phyloP scores from a whole-genome alignment of 2,888 invertebrate species.

The Creontiades dilutus region DNA sequence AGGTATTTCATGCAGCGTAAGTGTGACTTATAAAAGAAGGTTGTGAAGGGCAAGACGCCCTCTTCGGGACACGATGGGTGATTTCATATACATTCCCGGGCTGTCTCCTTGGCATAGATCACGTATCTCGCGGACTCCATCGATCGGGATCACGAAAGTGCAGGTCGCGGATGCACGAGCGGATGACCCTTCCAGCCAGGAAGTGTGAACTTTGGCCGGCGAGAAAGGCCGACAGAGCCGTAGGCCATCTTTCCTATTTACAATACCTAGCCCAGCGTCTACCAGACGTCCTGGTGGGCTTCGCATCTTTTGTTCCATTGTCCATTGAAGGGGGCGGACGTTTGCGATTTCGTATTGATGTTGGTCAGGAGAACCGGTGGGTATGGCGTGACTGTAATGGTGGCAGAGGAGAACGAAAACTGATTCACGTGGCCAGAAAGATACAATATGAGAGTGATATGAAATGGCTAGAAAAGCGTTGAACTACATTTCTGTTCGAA shows the following conservation, averaged over 20 bases:
- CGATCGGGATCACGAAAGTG: slow-evolving; percentile 39
- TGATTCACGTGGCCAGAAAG: no score
- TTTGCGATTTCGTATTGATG: no score
- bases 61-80: background rate
- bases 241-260: slow-evolving; percentile 49
- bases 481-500: no score
- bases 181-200: slow-evolving; percentile 40
- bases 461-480: no score
- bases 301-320: no score
- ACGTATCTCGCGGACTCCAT: background rate
- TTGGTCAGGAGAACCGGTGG: no score
- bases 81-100: slow-evolving; percentile 19
- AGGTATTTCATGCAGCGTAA: background rate
- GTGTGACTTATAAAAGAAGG: background rate
- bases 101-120: slow-evolving; percentile 6
- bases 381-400: no score
- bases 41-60: background rate
- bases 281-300: no score
- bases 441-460: no score
- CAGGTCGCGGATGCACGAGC: slow-evolving; percentile 1
- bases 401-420: no score
- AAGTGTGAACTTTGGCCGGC: slow-evolving; percentile 48
- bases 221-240: slow-evolving; percentile 3
- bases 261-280: background rate
- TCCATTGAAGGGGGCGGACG: no score